Evolutionary conservation across 2,888 invertebrate genomes (phyloP).

Genomic region (Phaedon cochleariae): DNA sequence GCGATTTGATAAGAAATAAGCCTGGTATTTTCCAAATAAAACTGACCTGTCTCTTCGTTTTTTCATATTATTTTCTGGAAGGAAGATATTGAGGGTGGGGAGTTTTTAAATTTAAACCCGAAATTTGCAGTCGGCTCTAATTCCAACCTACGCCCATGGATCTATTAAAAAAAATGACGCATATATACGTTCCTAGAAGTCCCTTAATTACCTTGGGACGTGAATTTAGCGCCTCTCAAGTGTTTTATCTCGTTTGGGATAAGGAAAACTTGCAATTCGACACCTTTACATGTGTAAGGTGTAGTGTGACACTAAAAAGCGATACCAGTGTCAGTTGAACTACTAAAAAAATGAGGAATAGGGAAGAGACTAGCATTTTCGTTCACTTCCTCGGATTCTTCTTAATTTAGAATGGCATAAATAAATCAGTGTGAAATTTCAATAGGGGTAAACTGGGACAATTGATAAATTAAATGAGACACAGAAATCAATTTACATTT

Average conservation of each 20-base stretch:
- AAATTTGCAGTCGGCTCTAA: too few relatives aligned
- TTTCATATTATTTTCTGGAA: too few relatives aligned
- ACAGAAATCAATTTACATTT: slow-evolving; percentile 9
- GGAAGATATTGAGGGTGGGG: too few relatives aligned
- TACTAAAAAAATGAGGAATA: slow-evolving; percentile 27
- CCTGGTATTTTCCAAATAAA: too few relatives aligned
- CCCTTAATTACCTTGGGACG: slow-evolving; percentile 26
- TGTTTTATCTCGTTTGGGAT: slow-evolving; percentile 26
- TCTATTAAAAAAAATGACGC: slow-evolving; percentile 30
- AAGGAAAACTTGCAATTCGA: slow-evolving; percentile 35
- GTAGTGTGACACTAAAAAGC: slow-evolving; percentile 34
- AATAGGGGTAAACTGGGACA: not conserved
- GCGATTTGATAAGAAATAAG: too few relatives aligned
- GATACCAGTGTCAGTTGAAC: slow-evolving; percentile 21
- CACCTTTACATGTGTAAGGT: slow-evolving; percentile 45
- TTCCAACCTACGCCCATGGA: not conserved
- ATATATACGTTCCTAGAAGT: slow-evolving; percentile 23
- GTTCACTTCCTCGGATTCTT: not conserved
- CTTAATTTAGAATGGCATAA: not conserved
- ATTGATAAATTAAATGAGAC: too few relatives aligned
- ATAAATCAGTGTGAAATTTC: not conserved
- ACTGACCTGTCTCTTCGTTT: too few relatives aligned
- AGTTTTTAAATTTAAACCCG: too few relatives aligned
- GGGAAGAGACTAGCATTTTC: not conserved
- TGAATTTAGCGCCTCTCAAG: slow-evolving; percentile 7